These are phyloP conservation scores for Trichomycterus rosablanca DNA, from an alignment of 2,113 vertebrate species.

Conservation along the genomic window DNA sequence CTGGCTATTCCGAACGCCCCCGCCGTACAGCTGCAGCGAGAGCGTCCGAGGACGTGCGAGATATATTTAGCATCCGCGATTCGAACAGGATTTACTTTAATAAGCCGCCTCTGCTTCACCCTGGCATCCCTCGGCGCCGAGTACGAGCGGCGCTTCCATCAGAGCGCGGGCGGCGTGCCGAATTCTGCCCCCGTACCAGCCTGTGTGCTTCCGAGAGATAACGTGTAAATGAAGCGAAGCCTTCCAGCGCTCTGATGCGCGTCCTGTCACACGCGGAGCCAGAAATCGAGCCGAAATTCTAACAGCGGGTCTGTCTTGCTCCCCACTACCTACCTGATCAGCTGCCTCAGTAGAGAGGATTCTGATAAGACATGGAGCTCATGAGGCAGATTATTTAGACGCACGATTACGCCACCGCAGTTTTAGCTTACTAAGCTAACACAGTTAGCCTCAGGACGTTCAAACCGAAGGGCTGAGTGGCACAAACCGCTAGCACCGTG, in stretches of 20 bases:
- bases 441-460: too few relatives aligned
- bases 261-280: too few relatives aligned
- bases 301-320: too few relatives aligned
- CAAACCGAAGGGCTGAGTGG: not conserved
- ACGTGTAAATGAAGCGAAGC: constrained; percentile 5
- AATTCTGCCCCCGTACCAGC: constrained; percentile 25
- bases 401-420: too few relatives aligned
- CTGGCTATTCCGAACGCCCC: constrained; percentile 6
- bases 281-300: too few relatives aligned
- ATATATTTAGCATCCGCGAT: constrained; percentile 15
- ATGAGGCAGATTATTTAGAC: too few relatives aligned
- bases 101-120: constrained; percentile 27
- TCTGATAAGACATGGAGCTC: too few relatives aligned
- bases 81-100: constrained; percentile 28
- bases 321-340: too few relatives aligned
- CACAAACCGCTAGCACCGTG: too few relatives aligned
- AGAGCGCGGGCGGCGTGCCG: constrained; percentile 33
- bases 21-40: constrained; percentile 1
- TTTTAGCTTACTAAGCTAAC: too few relatives aligned
- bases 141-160: not conserved
- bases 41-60: not conserved
- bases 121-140: constrained; percentile 4
- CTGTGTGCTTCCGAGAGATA: not conserved
- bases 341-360: too few relatives aligned
- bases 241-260: too few relatives aligned